Evolutionary conservation across 2,888 invertebrate species (phyloP), one percentile per base, ranked within the genome.

Genomic region (Limnephilus auricula): DNA sequence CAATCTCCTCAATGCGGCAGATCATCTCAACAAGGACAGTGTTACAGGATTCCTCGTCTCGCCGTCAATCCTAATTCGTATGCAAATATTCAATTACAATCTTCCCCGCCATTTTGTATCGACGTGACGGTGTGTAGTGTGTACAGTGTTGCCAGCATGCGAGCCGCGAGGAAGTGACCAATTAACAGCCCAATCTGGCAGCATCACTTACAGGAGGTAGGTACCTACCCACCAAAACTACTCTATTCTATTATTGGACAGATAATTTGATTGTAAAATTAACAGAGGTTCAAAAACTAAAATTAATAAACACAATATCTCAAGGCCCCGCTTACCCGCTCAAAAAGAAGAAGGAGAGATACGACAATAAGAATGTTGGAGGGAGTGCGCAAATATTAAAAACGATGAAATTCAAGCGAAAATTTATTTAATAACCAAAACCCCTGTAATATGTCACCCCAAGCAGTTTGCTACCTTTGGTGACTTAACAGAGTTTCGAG

Each of bases 131-230:
- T 34, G 65, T 90, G n/a, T n/a, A n/a, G 65, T 50, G 65, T 79
- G 31, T 37, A 78, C 34, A 50, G n/a, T 50, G n/a, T 37, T 34
- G 30, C 90, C 79, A 30, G 78, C 13, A 31, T n/a, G 78, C 87
- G 25, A 32, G 78, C 34, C 9, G n/a, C 12, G 86, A 90, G 90
- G 90, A 90, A 86, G 86, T 79, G 25, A n/a, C 86, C 90, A 90
- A 90, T 90, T 90, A 90, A 50, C 79, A 25, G 79, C 86, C 45
- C 86, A 79, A 86, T 90, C 86, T 90, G 86, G 86, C 45, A 79
- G 85, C 79, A 34, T 37, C 9, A 87, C 4, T 32, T 25, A 25
- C 50, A n/a, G 78, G 32, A 87, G 85, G 86, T 30, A 65, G 86
- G 50, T 30, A 50, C 86, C 50, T 65, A 83, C 83, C 13, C 9